Conservation (phyloP, 2,888 invertebrate species). For the Lobophora halterata region DNA sequence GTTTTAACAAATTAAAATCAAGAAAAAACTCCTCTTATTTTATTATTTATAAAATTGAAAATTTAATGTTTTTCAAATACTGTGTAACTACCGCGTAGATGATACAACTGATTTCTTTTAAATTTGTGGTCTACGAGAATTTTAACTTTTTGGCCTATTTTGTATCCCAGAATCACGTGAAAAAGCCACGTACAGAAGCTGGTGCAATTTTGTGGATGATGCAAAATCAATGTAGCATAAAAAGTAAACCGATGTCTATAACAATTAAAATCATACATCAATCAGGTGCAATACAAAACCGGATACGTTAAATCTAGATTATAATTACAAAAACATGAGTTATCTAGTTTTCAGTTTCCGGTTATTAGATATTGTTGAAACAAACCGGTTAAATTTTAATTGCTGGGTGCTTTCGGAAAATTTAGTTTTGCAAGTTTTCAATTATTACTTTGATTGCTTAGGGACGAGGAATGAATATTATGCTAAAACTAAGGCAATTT, state of each 20-base stretch:
- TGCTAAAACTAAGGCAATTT: too few relatives aligned
- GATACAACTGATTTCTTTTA: neutral
- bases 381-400: conserved; percentile 7
- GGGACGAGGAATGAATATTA: too few relatives aligned
- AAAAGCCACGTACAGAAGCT: too few relatives aligned
- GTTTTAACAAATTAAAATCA: too few relatives aligned
- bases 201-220: too few relatives aligned
- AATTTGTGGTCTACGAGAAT: too few relatives aligned
- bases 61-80: too few relatives aligned
- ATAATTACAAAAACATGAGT: conserved; percentile 8
- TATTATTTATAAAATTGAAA: too few relatives aligned
- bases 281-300: neutral
- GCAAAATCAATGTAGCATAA: too few relatives aligned
- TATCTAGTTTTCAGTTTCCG: conserved; percentile 15
- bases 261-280: neutral
- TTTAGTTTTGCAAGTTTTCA: conserved; percentile 11
- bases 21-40: too few relatives aligned
- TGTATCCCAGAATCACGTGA: too few relatives aligned
- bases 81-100: conserved; percentile 1
- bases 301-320: conserved; percentile 6
- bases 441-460: conserved; percentile 5
- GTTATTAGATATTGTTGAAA: conserved; percentile 7
- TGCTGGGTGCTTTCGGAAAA: conserved; percentile 8
- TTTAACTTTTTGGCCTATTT: too few relatives aligned
- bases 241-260: neutral